Evolutionary conservation across 64 coral and sea anemone genomes (phyloP).

Genomic region (Montipora efflorescens): DNA sequence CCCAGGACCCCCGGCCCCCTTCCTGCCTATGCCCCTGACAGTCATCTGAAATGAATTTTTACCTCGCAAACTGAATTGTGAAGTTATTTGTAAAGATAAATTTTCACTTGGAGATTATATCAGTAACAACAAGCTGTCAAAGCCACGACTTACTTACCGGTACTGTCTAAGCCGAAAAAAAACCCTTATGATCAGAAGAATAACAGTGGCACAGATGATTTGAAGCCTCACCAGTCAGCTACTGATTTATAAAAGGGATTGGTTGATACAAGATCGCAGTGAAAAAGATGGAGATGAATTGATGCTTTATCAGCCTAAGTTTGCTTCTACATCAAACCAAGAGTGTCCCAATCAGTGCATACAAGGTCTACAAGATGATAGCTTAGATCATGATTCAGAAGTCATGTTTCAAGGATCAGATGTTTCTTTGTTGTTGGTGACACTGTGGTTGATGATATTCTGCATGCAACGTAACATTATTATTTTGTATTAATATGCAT

Average conservation of each 20-base stretch:
- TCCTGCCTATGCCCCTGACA: neutral
- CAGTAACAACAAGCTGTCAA: neutral
- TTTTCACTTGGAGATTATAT: constrained; percentile 17
- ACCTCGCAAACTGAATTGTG: constrained; percentile 8
- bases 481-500: neutral
- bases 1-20: too few relatives aligned
- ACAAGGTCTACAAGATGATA: neutral
- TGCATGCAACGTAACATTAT: constrained; percentile 11
- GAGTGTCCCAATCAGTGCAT: neutral
- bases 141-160: neutral
- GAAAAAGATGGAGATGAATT: neutral
- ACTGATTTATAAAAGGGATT: neutral
- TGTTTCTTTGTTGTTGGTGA: neutral
- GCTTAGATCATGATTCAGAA: neutral
- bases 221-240: neutral
- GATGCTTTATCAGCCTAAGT: neutral
- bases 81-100: neutral
- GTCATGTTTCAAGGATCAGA: constrained; percentile 12
- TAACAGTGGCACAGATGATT: neutral
- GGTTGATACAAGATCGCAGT: neutral
- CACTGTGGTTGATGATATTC: constrained; percentile 28
- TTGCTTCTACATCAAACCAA: neutral
- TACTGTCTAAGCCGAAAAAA: neutral
- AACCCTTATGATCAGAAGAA: neutral
- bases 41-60: constrained; percentile 10